Percentiles rank a stretch among this genome's conserved stretches.
These are phyloP conservation scores for Sanderia malayensis DNA, from an alignment of 30 jellyfish, hydroid and myxozoan species.

Conservation along the genomic window DNA sequence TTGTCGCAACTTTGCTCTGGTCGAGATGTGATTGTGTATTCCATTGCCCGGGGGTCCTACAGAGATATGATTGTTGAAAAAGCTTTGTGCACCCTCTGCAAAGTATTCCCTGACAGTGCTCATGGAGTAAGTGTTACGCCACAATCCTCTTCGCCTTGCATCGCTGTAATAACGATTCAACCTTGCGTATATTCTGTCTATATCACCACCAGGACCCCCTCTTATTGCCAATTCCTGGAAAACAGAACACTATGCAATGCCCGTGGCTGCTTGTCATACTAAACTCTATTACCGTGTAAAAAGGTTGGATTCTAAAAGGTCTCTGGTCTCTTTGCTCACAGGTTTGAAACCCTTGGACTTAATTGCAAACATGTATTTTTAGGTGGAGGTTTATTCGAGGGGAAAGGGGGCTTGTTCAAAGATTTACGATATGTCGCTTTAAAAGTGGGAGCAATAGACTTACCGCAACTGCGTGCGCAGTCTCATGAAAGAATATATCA, in stretches of 20 bases:
- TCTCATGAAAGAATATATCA: constrained; percentile 69
- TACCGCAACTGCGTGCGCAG: constrained; percentile 81
- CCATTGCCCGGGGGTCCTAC: constrained; percentile 63
- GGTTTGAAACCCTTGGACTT: no score
- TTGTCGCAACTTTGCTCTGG: constrained; percentile 31
- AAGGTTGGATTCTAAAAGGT: no score
- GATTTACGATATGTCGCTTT: no score
- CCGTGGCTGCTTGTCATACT: no score
- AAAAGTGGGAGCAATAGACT: no score
- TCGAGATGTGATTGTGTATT: constrained; percentile 35
- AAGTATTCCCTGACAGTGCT: constrained; percentile 56
- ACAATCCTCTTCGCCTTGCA: constrained; percentile 49
- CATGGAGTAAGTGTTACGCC: constrained; percentile 64
- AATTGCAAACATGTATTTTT: no score
- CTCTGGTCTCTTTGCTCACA: no score
- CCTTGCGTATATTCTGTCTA: constrained; percentile 38
- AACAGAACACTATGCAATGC: no score
- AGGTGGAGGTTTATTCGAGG: no score
- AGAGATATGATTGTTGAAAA: constrained; percentile 52
- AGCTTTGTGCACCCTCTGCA: constrained; percentile 77
- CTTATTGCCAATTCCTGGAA: constrained; percentile 54
- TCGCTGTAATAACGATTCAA: constrained; percentile 36
- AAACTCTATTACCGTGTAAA: no score
- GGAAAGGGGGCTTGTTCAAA: no score
- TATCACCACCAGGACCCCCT: constrained; percentile 45